A percentile compares a stretch with the other conserved stretches of the same genome.
Conservation (phyloP, 2,797 vertebrate species). For the Muraenolepis orangiensis region DNA sequence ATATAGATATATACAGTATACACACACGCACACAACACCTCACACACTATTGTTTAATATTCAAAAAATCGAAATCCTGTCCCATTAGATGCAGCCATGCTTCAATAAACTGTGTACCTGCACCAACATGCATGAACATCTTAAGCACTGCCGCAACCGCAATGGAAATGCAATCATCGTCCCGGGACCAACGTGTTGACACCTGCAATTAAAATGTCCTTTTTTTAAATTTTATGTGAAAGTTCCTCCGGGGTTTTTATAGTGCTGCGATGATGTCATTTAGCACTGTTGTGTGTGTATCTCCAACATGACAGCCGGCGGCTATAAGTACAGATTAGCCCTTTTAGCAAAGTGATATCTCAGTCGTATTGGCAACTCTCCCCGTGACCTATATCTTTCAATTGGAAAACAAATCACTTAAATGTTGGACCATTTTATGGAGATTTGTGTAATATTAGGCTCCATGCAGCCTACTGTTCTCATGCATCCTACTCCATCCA, state of each 20-base stretch:
- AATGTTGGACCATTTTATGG: background rate
- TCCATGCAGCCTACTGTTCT: background rate
- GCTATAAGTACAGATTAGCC: slow-evolving; percentile 75
- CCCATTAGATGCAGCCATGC: background rate
- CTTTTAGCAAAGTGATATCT: slow-evolving; percentile 57
- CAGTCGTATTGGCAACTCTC: slow-evolving; percentile 34
- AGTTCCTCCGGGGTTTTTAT: background rate
- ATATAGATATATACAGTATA: background rate
- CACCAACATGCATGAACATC: background rate
- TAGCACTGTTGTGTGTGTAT: slow-evolving; percentile 38
- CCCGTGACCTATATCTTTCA: slow-evolving; percentile 44
- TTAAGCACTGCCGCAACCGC: background rate
- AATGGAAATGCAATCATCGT: too few relatives aligned
- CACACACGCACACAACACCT: background rate
- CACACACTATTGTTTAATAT: background rate
- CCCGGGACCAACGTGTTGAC: background rate
- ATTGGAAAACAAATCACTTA: background rate
- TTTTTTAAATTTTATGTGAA: background rate
- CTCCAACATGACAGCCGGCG: slow-evolving; percentile 63
- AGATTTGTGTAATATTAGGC: background rate
- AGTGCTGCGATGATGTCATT: slow-evolving; percentile 41
- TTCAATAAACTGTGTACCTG: background rate
- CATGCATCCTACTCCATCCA: slow-evolving; percentile 3
- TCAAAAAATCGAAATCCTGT: background rate
- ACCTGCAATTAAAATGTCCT: background rate